Percentiles rank a stretch among this genome's conserved stretches.
phyloP scores from a whole-genome alignment of 2,113 vertebrate species.

The Pollachius pollachius region DNA sequence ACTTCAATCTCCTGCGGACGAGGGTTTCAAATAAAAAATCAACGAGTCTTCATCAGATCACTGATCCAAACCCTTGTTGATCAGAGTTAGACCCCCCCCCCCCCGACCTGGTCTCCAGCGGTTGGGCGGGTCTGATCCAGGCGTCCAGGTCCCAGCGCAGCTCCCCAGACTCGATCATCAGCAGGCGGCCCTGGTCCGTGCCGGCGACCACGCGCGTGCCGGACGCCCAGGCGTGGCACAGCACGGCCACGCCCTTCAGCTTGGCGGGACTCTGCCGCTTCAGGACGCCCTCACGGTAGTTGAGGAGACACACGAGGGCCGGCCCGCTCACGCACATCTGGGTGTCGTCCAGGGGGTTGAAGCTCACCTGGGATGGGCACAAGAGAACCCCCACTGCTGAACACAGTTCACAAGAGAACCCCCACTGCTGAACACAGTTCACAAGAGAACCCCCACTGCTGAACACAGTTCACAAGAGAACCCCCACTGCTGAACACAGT shows the following conservation, averaged over 20 bases:
- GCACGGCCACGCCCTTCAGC: slow-evolving; percentile 78
- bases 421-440: too few relatives aligned
- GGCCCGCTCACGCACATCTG: slow-evolving; percentile 86
- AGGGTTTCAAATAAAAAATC: too few relatives aligned
- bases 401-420: too few relatives aligned
- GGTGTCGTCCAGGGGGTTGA: slow-evolving; percentile 85
- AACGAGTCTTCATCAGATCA: too few relatives aligned
- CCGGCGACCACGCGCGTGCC: slow-evolving; percentile 80
- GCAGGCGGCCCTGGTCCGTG: slow-evolving; percentile 82
- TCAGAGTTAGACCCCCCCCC: neutral
- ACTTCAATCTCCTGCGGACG: too few relatives aligned
- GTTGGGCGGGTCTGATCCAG: slow-evolving; percentile 49
- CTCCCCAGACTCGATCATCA: slow-evolving; percentile 84
- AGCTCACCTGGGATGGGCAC: slow-evolving; percentile 69
- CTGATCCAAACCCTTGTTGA: too few relatives aligned
- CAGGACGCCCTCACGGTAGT: slow-evolving; percentile 80
- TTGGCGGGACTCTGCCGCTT: slow-evolving; percentile 83
- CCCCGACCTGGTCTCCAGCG: neutral
- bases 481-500: too few relatives aligned
- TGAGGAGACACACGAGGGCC: slow-evolving; percentile 85
- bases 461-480: too few relatives aligned
- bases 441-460: too few relatives aligned
- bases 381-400: too few relatives aligned
- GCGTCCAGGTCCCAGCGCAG: slow-evolving; percentile 76
- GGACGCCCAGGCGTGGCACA: slow-evolving; percentile 86